Evolutionary conservation across 2,888 invertebrate genomes (phyloP).

Genomic region (Trichogramma dendrolimi): DNA sequence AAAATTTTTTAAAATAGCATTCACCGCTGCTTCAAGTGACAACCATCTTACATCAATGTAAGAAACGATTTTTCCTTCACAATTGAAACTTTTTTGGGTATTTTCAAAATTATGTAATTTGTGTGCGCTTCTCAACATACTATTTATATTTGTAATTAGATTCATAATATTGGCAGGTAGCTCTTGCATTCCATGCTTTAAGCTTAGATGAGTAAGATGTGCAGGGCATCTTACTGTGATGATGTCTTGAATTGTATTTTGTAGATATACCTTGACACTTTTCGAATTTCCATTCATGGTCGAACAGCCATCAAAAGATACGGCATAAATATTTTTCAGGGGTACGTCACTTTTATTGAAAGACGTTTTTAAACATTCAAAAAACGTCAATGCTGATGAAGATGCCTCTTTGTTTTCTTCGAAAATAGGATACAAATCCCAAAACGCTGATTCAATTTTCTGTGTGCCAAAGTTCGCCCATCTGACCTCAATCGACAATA

Average conservation of each 20-base stretch:
- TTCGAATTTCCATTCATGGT: slow-evolving; percentile 35
- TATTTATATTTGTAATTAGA: neutral
- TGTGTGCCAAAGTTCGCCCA: no score
- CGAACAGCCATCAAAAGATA: slow-evolving; percentile 39
- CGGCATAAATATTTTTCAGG: slow-evolving; percentile 34
- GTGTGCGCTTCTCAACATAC: neutral
- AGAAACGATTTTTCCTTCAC: neutral
- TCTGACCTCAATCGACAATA: no score
- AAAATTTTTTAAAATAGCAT: neutral
- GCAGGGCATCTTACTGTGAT: slow-evolving; percentile 42
- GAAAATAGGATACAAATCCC: no score
- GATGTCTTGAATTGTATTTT: slow-evolving; percentile 33
- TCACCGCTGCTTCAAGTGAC: neutral
- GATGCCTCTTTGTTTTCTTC: no score
- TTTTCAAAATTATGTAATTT: neutral
- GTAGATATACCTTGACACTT: slow-evolving; percentile 5
- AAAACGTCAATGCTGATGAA: no score
- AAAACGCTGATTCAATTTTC: no score
- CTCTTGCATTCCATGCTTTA: neutral
- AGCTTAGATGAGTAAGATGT: slow-evolving; percentile 28
- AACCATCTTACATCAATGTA: neutral
- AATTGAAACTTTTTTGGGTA: neutral
- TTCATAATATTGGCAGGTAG: neutral
- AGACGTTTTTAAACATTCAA: slow-evolving; percentile 9
- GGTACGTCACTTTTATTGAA: slow-evolving; percentile 32